Base-by-base conservation (phyloP, 2,797 vertebrate genomes). In the Necrosyrtes monachus region DNA sequence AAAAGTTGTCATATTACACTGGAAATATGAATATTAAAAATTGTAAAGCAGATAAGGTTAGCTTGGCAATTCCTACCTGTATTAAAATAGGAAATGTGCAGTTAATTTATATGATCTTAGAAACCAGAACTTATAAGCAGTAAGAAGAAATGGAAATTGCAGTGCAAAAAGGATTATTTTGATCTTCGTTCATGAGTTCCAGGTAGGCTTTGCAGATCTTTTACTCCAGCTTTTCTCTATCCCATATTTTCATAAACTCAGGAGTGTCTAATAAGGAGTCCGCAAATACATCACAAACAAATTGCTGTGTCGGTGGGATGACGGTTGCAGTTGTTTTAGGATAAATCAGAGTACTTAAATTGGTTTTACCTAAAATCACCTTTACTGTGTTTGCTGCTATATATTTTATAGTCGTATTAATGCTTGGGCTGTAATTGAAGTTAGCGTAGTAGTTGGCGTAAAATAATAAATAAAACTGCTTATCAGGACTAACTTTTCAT, bases 1-100 rank as follows among this genome's bases (percentile, higher is more conserved):
- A 37, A 6, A 85, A 48, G 18, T 68, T 83, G 50, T 63, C 45
- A 37, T 81, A 64, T 72, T 86, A 20, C 17, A 9, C 28, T 64
- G 35, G 50, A 85, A 95, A 83, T 85, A 69, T 13, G 37, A 84
- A 30, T 84, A 89, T 78, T 85, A 68, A 89, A 94, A 77, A 18
- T 18, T 39, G 35, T 43, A 41, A 93, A 68, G 22, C 17, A 70
- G 65, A 60, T 82, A 35, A 79, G 17, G 16, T 62, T 76, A 51
- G 23, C 33, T 62, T 89, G 33, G 50, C 18, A 17, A 54, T 85
- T 87, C 65, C 70, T 62, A 18, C 30, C 15, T 79, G 25, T 39
- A 24, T 73, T 76, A 77, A 62, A 43, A 41, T 27, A 69, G 45
- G 23, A 87, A 85, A 76, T 23, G 28, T 41, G 64, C 28, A 53